Conservation (phyloP, 2,113 vertebrate genomes). For the Larimichthys crocea region DNA sequence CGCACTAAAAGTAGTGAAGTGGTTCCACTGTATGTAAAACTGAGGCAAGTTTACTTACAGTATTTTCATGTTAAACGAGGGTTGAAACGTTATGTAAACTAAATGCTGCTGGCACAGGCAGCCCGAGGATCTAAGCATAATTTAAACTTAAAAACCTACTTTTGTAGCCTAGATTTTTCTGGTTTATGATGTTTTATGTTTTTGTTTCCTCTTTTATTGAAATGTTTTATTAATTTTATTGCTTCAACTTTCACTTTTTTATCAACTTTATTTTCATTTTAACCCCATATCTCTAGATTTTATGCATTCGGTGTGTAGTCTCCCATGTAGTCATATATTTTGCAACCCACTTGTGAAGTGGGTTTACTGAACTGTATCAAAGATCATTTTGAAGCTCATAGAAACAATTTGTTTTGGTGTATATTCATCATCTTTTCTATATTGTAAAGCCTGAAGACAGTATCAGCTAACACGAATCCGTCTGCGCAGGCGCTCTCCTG, state of each 20-base stretch:
- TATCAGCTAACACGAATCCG: conserved; percentile 17
- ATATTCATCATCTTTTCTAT: neutral
- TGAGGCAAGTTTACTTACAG: neutral
- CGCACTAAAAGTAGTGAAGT: neutral
- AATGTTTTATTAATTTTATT: neutral
- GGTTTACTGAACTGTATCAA: neutral
- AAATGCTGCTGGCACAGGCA: neutral
- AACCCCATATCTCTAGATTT: neutral
- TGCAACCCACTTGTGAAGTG: too few species aligned
- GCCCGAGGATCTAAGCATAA: neutral
- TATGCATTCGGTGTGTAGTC: neutral
- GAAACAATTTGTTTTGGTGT: neutral
- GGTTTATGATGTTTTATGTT: neutral
- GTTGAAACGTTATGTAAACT: neutral
- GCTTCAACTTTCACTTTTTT: too few species aligned
- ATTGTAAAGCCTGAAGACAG: neutral
- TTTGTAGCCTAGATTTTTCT: neutral
- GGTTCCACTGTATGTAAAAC: neutral
- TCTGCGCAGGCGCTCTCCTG: conserved; percentile 17
- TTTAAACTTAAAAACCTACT: neutral
- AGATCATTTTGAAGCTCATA: neutral
- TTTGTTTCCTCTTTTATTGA: neutral
- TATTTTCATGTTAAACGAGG: conserved; percentile 1
- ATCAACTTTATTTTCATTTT: neutral
- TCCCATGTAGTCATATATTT: too few species aligned